phyloP scores from a whole-genome alignment of 2,797 vertebrate species.

The Rhinatrema bivittatum region DNA sequence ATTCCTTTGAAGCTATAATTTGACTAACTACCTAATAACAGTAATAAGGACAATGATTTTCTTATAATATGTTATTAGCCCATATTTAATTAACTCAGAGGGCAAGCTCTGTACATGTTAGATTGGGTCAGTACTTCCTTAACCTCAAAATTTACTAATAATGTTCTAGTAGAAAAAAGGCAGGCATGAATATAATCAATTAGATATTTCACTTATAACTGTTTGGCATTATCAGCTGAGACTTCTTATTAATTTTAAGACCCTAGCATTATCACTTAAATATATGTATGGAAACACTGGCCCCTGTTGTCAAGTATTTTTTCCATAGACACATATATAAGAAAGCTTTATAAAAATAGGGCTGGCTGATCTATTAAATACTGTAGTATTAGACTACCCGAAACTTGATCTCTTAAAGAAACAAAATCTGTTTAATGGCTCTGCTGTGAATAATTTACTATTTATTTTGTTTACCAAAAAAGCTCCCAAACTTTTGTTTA shows the following conservation, averaged over 20 bases:
- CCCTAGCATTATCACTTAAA: slow-evolving; percentile 11
- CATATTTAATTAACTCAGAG: slow-evolving; percentile 69
- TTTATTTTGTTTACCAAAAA: no score
- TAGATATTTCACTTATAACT: slow-evolving; percentile 20
- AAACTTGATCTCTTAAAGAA: no score
- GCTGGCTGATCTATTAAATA: no score
- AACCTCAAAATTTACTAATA: slow-evolving; percentile 62
- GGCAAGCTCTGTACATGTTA: slow-evolving; percentile 52
- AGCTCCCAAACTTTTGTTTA: no score
- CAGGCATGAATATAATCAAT: slow-evolving; percentile 26
- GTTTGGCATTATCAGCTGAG: slow-evolving; percentile 19
- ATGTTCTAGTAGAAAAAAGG: slow-evolving; percentile 29
- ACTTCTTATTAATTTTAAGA: no score
- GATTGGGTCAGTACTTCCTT: slow-evolving; percentile 59
- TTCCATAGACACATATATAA: no score
- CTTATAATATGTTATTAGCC: slow-evolving; percentile 76
- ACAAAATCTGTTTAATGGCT: no score
- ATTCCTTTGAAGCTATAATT: slow-evolving; percentile 84
- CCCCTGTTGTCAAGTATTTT: no score
- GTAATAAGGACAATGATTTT: slow-evolving; percentile 85
- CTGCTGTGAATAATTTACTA: no score
- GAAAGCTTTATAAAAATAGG: no score
- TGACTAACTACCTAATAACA: slow-evolving; percentile 91
- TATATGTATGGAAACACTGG: slow-evolving; percentile 24
- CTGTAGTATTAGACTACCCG: no score